Evolutionary conservation across 2,797 vertebrate genomes (phyloP).

Genomic region (Odontamblyopus lacepedii): DNA sequence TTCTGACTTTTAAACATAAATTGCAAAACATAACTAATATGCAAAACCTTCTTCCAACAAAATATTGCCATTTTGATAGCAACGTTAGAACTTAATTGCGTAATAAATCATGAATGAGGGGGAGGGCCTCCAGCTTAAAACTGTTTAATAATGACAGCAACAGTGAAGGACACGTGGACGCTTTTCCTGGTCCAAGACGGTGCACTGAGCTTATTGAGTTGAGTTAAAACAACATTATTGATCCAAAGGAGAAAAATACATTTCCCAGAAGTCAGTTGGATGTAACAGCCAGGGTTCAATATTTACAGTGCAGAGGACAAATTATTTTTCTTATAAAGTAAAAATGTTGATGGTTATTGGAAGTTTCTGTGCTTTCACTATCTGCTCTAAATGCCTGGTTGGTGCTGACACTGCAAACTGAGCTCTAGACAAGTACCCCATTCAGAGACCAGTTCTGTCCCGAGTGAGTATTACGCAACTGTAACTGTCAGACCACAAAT

Average conservation of each 20-base stretch:
- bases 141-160: not conserved
- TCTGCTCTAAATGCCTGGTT: not conserved
- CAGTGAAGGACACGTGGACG: conserved; percentile 2
- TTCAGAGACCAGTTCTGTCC: conserved; percentile 42
- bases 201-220: conserved; percentile 9
- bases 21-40: not conserved
- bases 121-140: not conserved
- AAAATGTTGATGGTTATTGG: not conserved
- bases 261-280: conserved; percentile 12
- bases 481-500: conserved; percentile 26
- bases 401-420: conserved; percentile 15
- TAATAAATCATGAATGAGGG: not conserved
- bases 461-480: conserved; percentile 40
- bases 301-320: conserved; percentile 6
- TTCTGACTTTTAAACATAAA: not conserved
- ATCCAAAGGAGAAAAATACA: conserved; percentile 7
- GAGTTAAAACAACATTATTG: conserved; percentile 12
- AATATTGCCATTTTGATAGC: too few species aligned
- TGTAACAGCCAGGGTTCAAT: conserved; percentile 7
- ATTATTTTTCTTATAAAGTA: not conserved
- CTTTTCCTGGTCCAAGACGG: not conserved
- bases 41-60: too few species aligned
- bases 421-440: conserved; percentile 45
- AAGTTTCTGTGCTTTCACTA: not conserved
- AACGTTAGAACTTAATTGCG: not conserved